These are phyloP conservation scores for Dasyurus viverrinus DNA, from an alignment of 2,113 vertebrate genomes.

Conservation along the genomic window DNA sequence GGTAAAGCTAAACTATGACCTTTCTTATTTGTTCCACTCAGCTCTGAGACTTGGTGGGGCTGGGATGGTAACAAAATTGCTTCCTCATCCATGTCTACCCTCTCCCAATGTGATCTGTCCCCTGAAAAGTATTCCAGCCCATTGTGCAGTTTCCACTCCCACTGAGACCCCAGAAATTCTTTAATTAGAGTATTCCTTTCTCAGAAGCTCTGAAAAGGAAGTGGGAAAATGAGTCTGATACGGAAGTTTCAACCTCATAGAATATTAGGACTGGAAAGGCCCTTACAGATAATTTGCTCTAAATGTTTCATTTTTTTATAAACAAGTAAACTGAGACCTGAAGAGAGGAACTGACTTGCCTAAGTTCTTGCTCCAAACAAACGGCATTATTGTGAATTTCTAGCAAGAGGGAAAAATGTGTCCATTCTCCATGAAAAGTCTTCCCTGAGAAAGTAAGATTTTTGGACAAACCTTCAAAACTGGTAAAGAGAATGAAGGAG, in stretches of 20 bases:
- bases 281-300: background rate
- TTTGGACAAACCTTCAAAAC: background rate
- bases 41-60: background rate
- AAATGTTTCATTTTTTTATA: background rate
- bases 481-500: background rate
- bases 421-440: background rate
- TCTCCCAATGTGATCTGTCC: background rate
- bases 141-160: background rate
- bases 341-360: background rate
- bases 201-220: background rate
- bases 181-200: background rate
- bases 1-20: background rate
- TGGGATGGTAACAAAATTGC: background rate
- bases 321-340: background rate
- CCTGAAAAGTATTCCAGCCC: background rate
- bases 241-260: background rate
- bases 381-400: background rate
- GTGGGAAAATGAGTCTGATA: background rate
- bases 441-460: background rate
- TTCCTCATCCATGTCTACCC: background rate
- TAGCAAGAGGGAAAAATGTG: background rate
- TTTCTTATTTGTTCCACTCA: background rate
- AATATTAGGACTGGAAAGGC: background rate
- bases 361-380: background rate
- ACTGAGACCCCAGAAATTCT: background rate